Percentiles rank a stretch among this genome's conserved stretches.
Evolutionary conservation across 2,113 vertebrate species (phyloP).

Genomic region (Ptyas mucosa): DNA sequence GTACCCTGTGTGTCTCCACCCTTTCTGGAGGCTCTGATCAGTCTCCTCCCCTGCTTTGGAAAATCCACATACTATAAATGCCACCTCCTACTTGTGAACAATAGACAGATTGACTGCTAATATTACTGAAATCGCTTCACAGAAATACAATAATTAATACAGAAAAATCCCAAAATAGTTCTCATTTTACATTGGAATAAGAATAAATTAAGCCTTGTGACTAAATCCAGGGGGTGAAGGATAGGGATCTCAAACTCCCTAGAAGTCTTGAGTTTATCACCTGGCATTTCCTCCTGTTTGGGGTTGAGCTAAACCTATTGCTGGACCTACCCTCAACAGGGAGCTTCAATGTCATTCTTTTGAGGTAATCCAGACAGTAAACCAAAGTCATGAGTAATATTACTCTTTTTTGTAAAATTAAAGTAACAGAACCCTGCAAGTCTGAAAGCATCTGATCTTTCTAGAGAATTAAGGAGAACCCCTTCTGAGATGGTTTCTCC

Average conservation of each 20-base stretch:
- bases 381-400: background rate
- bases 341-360: too few species aligned
- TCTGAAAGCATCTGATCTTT: background rate
- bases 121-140: too few species aligned
- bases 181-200: background rate
- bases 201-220: background rate
- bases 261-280: background rate
- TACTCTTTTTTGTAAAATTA: background rate
- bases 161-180: background rate
- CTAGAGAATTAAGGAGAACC: background rate
- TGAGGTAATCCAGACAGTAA: background rate
- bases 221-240: background rate
- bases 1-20: too few species aligned
- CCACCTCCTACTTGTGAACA: too few species aligned
- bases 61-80: too few species aligned
- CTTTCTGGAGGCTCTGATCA: too few species aligned
- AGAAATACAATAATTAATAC: background rate
- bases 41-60: too few species aligned
- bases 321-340: background rate
- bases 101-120: too few species aligned
- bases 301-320: background rate
- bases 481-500: background rate
- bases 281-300: background rate
- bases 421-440: background rate
- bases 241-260: background rate